phyloP scores from a whole-genome alignment of 2,113 vertebrate genomes.

The Numenius arquata region DNA sequence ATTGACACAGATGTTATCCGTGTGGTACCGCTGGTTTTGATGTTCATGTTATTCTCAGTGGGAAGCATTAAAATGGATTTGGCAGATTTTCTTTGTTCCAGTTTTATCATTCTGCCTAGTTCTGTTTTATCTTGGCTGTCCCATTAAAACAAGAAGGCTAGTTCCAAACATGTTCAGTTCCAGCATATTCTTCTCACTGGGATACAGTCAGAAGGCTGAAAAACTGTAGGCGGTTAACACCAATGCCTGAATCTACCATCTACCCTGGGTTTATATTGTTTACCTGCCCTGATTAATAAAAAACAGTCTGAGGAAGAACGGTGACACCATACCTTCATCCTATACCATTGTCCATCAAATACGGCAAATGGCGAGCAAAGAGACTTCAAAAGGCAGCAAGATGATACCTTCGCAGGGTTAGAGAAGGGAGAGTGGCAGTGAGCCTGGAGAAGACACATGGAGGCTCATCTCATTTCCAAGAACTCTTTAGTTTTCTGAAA shows the following conservation, averaged over 20 bases:
- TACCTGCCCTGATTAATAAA: not conserved
- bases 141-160: not conserved
- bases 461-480: not conserved
- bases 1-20: not conserved
- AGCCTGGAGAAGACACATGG: not conserved
- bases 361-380: not conserved
- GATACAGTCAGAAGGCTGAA: not conserved
- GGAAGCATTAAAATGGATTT: not conserved
- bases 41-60: not conserved
- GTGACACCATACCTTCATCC: not conserved
- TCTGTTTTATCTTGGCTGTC: not conserved
- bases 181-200: not conserved
- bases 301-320: not conserved
- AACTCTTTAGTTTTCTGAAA: not conserved
- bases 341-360: not conserved
- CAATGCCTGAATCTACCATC: not conserved
- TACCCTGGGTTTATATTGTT: not conserved
- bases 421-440: not conserved
- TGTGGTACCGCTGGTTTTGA: not conserved
- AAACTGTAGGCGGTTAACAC: not conserved
- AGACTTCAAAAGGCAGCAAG: not conserved
- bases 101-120: not conserved
- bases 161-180: not conserved
- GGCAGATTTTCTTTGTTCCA: not conserved
- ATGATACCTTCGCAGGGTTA: rapidly evolving